A percentile compares a stretch with the other conserved stretches of the same genome.
Conservation (phyloP, 1,140 invertebrate species). For the Drosophila insularis region DNA sequence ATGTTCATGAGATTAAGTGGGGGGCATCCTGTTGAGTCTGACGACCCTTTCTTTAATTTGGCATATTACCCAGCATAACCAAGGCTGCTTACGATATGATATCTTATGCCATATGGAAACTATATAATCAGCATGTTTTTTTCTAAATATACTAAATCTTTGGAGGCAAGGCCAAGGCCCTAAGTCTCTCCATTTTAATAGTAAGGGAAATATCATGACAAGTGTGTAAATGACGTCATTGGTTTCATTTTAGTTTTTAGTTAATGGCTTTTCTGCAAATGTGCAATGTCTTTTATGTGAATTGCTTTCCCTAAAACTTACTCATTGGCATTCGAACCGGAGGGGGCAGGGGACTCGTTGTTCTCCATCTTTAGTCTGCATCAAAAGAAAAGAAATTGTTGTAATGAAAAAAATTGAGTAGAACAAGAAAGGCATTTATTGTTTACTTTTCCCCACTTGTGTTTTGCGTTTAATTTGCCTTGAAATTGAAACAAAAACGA, state of each 20-base stretch:
- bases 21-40: too few species aligned
- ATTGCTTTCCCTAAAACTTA: slow-evolving; percentile 40
- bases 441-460: slow-evolving; percentile 20
- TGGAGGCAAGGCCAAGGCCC: background rate
- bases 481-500: slow-evolving; percentile 29
- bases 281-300: slow-evolving; percentile 33
- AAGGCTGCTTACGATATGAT: too few species aligned
- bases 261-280: slow-evolving; percentile 26
- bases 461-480: slow-evolving; percentile 32
- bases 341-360: slow-evolving; percentile 66
- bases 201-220: background rate
- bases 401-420: slow-evolving; percentile 5
- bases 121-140: too few species aligned
- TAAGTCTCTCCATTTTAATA: too few species aligned
- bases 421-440: background rate
- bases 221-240: slow-evolving; percentile 39
- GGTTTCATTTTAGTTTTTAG: background rate
- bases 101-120: background rate
- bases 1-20: too few species aligned
- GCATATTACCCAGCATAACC: too few species aligned
- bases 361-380: slow-evolving; percentile 55
- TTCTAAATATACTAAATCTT: too few species aligned
- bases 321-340: slow-evolving; percentile 70
- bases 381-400: background rate
- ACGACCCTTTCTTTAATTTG: too few species aligned